Evolutionary conservation across 2,113 vertebrate species (phyloP).

Genomic region (Protobothrops flavoviridis): DNA sequence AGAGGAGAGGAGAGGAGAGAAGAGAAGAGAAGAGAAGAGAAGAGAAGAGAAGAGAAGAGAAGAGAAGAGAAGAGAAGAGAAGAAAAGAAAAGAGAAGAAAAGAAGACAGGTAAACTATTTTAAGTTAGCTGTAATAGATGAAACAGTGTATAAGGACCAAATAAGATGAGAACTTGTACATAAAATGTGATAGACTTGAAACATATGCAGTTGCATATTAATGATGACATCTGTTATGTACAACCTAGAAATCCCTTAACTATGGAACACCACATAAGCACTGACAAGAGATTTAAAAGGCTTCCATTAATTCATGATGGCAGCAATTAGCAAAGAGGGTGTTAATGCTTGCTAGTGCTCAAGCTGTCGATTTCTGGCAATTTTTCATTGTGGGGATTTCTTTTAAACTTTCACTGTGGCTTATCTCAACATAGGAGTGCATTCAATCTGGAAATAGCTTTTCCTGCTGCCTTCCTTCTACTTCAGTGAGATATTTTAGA

Average conservation of each 20-base stretch:
- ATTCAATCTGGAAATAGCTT: conserved; percentile 21
- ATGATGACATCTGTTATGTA: conserved; percentile 72
- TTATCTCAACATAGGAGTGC: conserved; percentile 40
- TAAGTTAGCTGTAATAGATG: not conserved
- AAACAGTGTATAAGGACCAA: not conserved
- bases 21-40: too few relatives aligned
- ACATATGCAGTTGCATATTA: conserved; percentile 72
- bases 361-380: conserved; percentile 62
- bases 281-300: conserved; percentile 70
- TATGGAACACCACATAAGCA: conserved; percentile 65
- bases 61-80: too few relatives aligned
- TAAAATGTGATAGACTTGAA: conserved; percentile 56
- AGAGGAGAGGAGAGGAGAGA: too few relatives aligned
- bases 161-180: conserved; percentile 11
- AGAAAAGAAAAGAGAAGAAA: not conserved
- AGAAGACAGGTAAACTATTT: conserved; percentile 15
- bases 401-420: conserved; percentile 44
- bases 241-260: conserved; percentile 62
- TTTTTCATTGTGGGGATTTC: conserved; percentile 17
- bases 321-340: conserved; percentile 73
- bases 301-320: conserved; percentile 70
- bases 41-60: not conserved
- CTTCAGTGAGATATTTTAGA: not conserved
- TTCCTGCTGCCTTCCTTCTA: too few relatives aligned
- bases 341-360: conserved; percentile 58